Evolutionary conservation across 1,140 invertebrate genomes (phyloP).

Genomic region (Agraylea sexmaculata): DNA sequence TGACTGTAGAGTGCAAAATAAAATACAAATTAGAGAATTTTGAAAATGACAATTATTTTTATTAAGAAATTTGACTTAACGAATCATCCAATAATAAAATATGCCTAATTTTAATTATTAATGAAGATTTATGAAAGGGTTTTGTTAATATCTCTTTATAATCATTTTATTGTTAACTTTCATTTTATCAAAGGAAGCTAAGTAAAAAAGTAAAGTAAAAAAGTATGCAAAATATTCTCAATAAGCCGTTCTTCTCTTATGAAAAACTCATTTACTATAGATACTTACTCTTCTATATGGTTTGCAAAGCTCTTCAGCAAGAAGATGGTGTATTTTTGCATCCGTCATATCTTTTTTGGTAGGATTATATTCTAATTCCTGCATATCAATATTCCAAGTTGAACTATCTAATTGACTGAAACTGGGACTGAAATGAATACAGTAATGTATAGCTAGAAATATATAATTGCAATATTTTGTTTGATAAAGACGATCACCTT

Average conservation of each 20-base stretch:
- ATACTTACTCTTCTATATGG: slow-evolving; percentile 73
- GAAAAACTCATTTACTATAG: neutral
- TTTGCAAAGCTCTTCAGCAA: slow-evolving; percentile 82
- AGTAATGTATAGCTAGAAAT: neutral
- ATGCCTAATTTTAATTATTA: too few relatives aligned
- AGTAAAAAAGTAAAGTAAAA: slow-evolving; percentile 3
- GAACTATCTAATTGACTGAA: slow-evolving; percentile 68
- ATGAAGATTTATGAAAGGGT: too few relatives aligned
- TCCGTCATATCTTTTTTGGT: slow-evolving; percentile 84
- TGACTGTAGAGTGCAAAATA: slow-evolving; percentile 20
- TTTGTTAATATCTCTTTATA: too few relatives aligned
- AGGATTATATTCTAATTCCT: slow-evolving; percentile 84
- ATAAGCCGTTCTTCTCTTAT: neutral
- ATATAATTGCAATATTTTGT: neutral
- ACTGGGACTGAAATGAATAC: slow-evolving; percentile 50
- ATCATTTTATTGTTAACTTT: too few relatives aligned
- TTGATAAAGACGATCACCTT: slow-evolving; percentile 46
- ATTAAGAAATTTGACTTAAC: too few relatives aligned
- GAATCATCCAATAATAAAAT: too few relatives aligned
- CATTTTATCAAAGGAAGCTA: too few relatives aligned
- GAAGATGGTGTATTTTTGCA: slow-evolving; percentile 82
- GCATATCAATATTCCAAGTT: slow-evolving; percentile 83
- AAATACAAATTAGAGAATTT: slow-evolving; percentile 21
- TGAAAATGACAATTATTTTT: too few relatives aligned
- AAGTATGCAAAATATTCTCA: neutral